Evolutionary conservation across 1,140 invertebrate genomes (phyloP).

Genomic region (Trialeurodes vaporariorum): DNA sequence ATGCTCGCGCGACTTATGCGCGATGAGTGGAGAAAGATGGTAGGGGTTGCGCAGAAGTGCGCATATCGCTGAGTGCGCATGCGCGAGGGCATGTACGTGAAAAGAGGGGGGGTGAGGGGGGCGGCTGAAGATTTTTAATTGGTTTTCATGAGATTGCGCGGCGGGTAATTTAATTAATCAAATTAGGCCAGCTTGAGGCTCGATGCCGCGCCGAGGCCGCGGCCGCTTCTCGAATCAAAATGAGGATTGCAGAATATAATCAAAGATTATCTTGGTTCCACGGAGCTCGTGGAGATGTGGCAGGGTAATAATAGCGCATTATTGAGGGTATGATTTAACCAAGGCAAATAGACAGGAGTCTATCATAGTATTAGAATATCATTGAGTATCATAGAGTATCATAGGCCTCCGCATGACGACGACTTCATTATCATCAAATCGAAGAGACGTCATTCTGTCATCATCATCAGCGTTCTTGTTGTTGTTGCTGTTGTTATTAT

Average conservation of each 20-base stretch:
- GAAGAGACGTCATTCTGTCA: neutral
- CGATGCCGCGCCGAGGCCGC: no score
- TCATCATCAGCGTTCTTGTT: neutral
- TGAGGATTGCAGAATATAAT: neutral
- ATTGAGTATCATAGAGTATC: no score
- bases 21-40: no score
- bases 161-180: neutral
- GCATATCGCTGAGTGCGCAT: neutral
- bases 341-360: neutral
- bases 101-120: neutral
- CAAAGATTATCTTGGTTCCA: neutral
- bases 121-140: neutral
- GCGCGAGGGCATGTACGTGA: no score
- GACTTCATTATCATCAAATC: neutral
- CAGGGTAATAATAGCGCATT: neutral
- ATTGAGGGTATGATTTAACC: neutral
- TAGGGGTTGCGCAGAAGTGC: neutral
- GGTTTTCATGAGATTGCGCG: neutral
- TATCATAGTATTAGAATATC: no score
- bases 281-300: no score
- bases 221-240: neutral
- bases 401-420: neutral
- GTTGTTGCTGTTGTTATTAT: neutral
- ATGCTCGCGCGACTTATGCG: no score
- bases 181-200: no score